Base-by-base conservation (phyloP, 2,888 invertebrate species). In the Sesia apiformis region DNA sequence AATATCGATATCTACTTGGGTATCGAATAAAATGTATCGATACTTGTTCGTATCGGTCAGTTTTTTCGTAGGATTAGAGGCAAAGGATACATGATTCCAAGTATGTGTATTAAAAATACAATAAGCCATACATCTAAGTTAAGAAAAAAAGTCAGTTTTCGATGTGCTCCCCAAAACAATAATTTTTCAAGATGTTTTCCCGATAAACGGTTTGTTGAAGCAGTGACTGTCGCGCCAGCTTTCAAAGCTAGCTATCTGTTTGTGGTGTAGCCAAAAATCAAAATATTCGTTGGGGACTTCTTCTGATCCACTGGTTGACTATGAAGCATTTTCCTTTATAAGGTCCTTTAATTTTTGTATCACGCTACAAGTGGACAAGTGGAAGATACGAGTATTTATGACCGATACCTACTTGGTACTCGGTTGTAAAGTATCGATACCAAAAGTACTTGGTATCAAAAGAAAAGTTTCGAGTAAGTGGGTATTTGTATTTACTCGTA, bases 191-290 rank as follows among this genome's bases (percentile, higher is more conserved):
- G 51, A 3, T 58, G 54, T 57, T 59, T 57, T 4, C 55, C 55
- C 4, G 55, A 54, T 49, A 57, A 51, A 6, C 53, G 54, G 53
- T 59, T 59, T 53, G 54, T 57, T 38, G 54, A 52, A 43, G 53
- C 51, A 56, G 57, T 57, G 6, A 59, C 41, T 49, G 54, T 57
- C 49, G 54, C 55, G 23, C 56, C 57, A 54, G 56, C 57, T 54
- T 54, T 56, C 43, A 53, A 57, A 56, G 23, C 23, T 23, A 23
- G 23, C 23, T 23, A 23, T 1, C 23, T 23, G 23, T 23, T 23
- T 23, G 23, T 23, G 23, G 23, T 23, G 23, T 23, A 23, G 23
- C 23, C 23, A 23, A 23, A 23, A 23, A 23, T 23, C 23, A 23
- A 23, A 23, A 23, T 23, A 23, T 23, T 23, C 23, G 23, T 23